Conservation (phyloP, 1,140 invertebrate species). For the Hylyphantes graminicola region DNA sequence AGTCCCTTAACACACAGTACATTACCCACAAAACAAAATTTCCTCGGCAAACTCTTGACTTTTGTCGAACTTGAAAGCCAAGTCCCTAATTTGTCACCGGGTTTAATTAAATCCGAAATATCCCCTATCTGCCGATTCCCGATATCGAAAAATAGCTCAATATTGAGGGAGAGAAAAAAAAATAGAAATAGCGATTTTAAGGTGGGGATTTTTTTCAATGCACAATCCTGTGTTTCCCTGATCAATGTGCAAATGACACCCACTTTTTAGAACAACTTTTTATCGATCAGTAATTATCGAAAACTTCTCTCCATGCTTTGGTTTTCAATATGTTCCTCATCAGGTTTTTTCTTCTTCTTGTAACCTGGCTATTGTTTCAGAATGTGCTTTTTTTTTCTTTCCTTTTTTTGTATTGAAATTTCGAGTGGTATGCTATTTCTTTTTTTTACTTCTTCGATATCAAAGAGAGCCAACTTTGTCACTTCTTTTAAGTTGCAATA, state of each 20-base stretch:
- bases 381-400: conserved; percentile 11
- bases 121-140: conserved; percentile 49
- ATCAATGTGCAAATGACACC: conserved; percentile 59
- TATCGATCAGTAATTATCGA: conserved; percentile 57
- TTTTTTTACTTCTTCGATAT: neutral
- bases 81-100: conserved; percentile 56
- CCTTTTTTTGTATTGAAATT: neutral
- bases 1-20: neutral
- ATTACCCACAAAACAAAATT: neutral
- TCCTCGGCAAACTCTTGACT: neutral
- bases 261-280: conserved; percentile 31
- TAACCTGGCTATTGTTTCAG: conserved; percentile 45
- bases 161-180: conserved; percentile 34
- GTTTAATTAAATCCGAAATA: conserved; percentile 58
- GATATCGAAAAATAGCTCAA: conserved; percentile 59
- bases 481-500: no score
- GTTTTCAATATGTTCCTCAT: conserved; percentile 46
- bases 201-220: conserved; percentile 13
- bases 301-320: conserved; percentile 38
- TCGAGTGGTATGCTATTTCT: neutral
- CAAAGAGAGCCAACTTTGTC: neutral
- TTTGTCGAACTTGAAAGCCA: conserved; percentile 4
- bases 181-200: conserved; percentile 21
- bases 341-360: neutral
- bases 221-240: conserved; percentile 15